These are phyloP conservation scores for Cynoglossus semilaevis DNA, from an alignment of 2,113 vertebrate genomes.

Conservation along the genomic window DNA sequence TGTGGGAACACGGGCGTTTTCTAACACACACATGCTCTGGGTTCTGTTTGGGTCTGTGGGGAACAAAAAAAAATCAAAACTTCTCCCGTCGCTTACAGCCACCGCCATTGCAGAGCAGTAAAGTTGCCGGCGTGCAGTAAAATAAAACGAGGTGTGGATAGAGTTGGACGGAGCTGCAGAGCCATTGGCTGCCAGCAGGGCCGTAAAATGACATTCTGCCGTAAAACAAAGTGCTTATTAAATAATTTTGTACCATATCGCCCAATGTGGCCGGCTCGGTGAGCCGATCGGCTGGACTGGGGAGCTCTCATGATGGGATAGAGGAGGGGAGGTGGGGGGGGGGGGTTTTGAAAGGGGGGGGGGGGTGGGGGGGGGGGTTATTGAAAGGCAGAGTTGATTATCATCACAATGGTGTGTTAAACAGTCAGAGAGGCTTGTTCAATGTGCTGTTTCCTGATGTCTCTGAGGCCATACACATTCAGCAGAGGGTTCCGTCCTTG, in stretches of 20 bases:
- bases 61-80: conserved; percentile 48
- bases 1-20: conserved; percentile 52
- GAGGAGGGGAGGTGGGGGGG: conserved; percentile 45
- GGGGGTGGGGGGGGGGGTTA: no score
- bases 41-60: conserved; percentile 56
- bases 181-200: conserved; percentile 57
- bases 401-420: conserved; percentile 48
- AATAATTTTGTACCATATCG: conserved; percentile 74
- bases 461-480: no score
- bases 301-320: conserved; percentile 37
- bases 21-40: not conserved
- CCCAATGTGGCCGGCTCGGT: conserved; percentile 38
- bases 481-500: no score
- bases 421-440: conserved; percentile 26
- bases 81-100: conserved; percentile 58
- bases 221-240: conserved; percentile 78
- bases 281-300: conserved; percentile 29
- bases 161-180: conserved; percentile 69
- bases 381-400: conserved; percentile 39
- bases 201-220: conserved; percentile 70
- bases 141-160: conserved; percentile 73
- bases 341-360: no score
- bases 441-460: not conserved
- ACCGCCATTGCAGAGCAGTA: conserved; percentile 56
- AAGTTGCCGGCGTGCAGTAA: conserved; percentile 69